A percentile compares a stretch with the other conserved stretches of the same genome.
These are phyloP conservation scores for Entomobrya proxima DNA, from an alignment of 2,888 invertebrate genomes.

Conservation along the genomic window DNA sequence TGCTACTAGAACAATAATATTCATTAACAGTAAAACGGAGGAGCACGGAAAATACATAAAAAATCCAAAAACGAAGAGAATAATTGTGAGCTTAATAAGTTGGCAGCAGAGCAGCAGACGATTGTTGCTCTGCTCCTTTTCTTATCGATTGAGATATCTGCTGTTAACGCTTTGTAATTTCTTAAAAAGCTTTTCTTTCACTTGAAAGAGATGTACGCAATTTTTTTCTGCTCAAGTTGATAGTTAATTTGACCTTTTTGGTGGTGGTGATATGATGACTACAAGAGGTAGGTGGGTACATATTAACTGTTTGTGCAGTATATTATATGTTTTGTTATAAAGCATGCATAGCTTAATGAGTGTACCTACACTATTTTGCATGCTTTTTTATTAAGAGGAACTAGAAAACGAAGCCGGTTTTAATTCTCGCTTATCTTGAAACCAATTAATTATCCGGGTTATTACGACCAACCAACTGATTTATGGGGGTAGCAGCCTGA, in stretches of 20 bases:
- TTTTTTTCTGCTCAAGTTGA: background rate
- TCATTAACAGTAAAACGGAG: background rate
- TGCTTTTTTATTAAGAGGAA: background rate
- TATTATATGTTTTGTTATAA: background rate
- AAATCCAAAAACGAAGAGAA: background rate
- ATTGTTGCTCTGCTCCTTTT: background rate
- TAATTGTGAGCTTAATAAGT: background rate
- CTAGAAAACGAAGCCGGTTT: conserved; percentile 25
- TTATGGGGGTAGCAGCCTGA: conserved; percentile 25
- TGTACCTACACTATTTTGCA: background rate
- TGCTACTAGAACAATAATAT: background rate
- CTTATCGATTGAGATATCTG: conserved; percentile 42
- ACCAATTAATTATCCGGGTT: conserved; percentile 45
- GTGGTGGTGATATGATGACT: background rate
- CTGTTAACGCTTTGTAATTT: conserved; percentile 24
- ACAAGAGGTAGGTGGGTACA: background rate
- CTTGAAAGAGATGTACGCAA: background rate
- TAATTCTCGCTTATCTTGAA: conserved; percentile 35
- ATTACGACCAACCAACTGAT: conserved; percentile 41
- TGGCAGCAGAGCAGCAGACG: too few species aligned
- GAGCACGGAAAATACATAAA: background rate
- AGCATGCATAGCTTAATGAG: background rate
- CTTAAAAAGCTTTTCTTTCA: background rate
- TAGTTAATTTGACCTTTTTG: background rate
- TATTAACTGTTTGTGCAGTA: background rate